phyloP scores from a whole-genome alignment of 1,140 invertebrate genomes.

The Aphelenchoides avenae region DNA sequence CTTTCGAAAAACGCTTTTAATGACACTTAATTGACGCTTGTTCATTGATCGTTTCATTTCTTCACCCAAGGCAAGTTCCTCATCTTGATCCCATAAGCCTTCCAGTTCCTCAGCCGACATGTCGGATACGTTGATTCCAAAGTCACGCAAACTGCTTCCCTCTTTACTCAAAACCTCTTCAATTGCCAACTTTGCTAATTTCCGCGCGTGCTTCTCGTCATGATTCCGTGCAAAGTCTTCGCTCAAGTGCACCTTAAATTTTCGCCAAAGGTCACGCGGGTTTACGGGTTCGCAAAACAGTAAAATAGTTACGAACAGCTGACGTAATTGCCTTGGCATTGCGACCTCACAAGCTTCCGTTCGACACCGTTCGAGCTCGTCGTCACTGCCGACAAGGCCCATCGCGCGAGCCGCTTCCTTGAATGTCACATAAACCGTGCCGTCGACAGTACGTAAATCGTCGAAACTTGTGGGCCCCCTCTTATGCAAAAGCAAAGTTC shows the following conservation, averaged over 20 bases:
- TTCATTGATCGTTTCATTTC: conserved; percentile 4
- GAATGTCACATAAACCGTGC: conserved; percentile 10
- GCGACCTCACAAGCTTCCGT: not conserved
- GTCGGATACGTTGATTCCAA: conserved; percentile 1
- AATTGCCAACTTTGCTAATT: conserved; percentile 3
- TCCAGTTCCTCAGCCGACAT: not conserved
- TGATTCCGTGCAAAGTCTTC: conserved; percentile 17
- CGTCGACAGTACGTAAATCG: conserved; percentile 37
- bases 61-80: not conserved
- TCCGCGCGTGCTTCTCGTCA: not conserved
- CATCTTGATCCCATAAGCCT: conserved; percentile 13
- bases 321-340: conserved; percentile 14
- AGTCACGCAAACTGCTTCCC: not conserved
- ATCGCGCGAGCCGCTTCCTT: conserved; percentile 3
- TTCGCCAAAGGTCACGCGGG: conserved; percentile 22
- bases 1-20: not conserved
- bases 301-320: conserved; percentile 13
- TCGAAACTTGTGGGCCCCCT: conserved; percentile 34
- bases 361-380: conserved; percentile 18
- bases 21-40: not conserved
- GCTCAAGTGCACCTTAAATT: conserved; percentile 10
- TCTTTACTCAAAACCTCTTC: too few species aligned
- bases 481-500: conserved; percentile 38
- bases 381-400: conserved; percentile 12
- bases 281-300: conserved; percentile 4